These are phyloP conservation scores for Scylla paramamosain DNA, from an alignment of 1,140 invertebrate species.

Conservation along the genomic window DNA sequence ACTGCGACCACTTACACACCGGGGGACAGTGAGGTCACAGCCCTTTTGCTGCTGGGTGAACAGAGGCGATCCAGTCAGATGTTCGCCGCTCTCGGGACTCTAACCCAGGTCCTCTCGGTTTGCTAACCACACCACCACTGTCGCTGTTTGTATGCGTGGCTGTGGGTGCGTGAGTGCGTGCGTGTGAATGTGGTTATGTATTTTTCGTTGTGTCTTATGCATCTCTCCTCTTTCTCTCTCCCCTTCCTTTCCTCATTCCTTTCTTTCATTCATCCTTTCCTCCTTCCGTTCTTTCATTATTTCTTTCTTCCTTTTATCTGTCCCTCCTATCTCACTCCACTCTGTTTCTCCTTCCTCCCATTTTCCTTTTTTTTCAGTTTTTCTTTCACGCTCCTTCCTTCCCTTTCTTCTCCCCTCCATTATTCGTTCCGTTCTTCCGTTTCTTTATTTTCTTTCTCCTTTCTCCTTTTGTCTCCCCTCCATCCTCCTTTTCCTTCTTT, in stretches of 20 bases:
- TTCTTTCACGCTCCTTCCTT: background rate
- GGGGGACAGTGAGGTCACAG: too few relatives aligned
- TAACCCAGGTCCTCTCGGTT: too few relatives aligned
- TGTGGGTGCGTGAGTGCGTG: slow-evolving; percentile 26
- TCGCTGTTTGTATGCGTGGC: background rate
- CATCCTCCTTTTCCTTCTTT: background rate
- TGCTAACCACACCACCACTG: too few relatives aligned
- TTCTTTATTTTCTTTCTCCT: background rate
- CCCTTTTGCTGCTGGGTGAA: too few relatives aligned
- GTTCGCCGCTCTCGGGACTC: too few relatives aligned
- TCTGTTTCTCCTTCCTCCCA: too few relatives aligned
- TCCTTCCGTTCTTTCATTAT: too few relatives aligned
- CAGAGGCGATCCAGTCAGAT: too few relatives aligned
- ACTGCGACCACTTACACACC: too few relatives aligned
- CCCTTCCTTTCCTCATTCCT: background rate
- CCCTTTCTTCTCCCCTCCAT: background rate
- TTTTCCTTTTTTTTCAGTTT: background rate
- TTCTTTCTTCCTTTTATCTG: too few relatives aligned
- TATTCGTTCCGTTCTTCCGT: background rate
- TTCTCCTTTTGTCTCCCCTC: background rate
- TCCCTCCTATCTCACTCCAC: background rate
- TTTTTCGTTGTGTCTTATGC: background rate
- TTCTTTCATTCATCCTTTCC: too few relatives aligned
- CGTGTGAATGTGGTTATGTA: background rate
- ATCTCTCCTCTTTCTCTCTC: background rate